Conservation (phyloP, 2,888 invertebrate species). For the Hirtodrosophila duncani region DNA sequence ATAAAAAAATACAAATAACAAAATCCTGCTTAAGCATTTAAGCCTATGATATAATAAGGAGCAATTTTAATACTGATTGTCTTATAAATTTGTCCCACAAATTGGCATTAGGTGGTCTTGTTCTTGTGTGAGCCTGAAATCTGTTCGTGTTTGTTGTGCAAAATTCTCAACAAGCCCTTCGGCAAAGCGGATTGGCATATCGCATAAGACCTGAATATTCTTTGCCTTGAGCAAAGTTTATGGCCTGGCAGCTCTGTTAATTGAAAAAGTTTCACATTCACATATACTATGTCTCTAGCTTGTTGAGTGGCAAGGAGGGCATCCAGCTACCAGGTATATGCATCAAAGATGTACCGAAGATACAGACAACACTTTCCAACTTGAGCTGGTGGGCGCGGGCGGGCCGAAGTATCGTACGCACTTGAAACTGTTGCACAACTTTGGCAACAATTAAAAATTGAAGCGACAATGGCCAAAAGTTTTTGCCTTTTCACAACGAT, state of each 20-base stretch:
- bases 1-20: neutral
- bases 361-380: constrained; percentile 17
- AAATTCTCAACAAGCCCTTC: constrained; percentile 53
- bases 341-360: too few species aligned
- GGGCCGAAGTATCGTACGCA: too few species aligned
- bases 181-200: constrained; percentile 30
- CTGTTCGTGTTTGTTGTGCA: constrained; percentile 41
- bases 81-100: too few species aligned
- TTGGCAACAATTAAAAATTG: constrained; percentile 43
- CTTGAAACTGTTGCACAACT: constrained; percentile 21
- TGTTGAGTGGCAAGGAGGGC: constrained; percentile 38
- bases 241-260: constrained; percentile 58
- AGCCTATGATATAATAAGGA: constrained; percentile 15
- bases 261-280: constrained; percentile 65
- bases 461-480: constrained; percentile 37
- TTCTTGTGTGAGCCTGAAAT: constrained; percentile 36
- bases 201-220: constrained; percentile 13
- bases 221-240: constrained; percentile 18
- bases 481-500: constrained; percentile 27
- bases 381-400: neutral
- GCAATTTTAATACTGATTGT: constrained; percentile 48
- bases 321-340: neutral
- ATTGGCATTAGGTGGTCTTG: constrained; percentile 42
- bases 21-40: too few species aligned
- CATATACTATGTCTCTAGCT: constrained; percentile 42